Conservation (phyloP, 2,888 invertebrate species). For the Halocaridina rubra region DNA sequence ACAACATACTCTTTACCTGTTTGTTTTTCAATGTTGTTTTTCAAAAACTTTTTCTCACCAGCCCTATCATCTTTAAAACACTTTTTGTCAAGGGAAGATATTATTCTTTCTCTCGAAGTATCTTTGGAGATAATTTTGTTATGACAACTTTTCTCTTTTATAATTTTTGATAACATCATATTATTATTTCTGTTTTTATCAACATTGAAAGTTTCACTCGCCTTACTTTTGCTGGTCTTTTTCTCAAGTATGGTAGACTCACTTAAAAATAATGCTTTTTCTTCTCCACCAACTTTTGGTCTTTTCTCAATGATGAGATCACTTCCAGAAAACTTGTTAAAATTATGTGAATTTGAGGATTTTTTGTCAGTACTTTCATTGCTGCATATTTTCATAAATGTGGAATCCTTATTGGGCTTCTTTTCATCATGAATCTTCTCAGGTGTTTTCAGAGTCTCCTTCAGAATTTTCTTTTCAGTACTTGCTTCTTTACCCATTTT, state of each 20-base stretch:
- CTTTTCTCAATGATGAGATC: neutral
- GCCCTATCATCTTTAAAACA: neutral
- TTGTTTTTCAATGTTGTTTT: neutral
- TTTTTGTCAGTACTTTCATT: neutral
- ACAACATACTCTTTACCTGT: neutral
- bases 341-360: neutral
- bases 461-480: neutral
- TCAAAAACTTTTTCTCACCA: neutral
- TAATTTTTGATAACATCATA: too few species aligned
- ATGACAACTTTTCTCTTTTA: too few species aligned
- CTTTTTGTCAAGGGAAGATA: neutral
- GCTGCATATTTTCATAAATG: neutral
- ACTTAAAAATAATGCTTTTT: neutral
- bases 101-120: neutral
- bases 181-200: neutral
- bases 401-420: constrained; percentile 10
- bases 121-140: too few species aligned
- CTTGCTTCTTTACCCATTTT: neutral
- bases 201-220: neutral
- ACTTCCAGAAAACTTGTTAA: neutral
- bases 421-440: neutral
- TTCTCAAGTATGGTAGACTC: neutral
- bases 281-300: neutral
- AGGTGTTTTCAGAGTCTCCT: neutral
- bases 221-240: neutral